Evolutionary conservation across 1,140 invertebrate species (phyloP), one percentile per base, ranked within the genome.

Genomic region (Drosophila malerkotliana): DNA sequence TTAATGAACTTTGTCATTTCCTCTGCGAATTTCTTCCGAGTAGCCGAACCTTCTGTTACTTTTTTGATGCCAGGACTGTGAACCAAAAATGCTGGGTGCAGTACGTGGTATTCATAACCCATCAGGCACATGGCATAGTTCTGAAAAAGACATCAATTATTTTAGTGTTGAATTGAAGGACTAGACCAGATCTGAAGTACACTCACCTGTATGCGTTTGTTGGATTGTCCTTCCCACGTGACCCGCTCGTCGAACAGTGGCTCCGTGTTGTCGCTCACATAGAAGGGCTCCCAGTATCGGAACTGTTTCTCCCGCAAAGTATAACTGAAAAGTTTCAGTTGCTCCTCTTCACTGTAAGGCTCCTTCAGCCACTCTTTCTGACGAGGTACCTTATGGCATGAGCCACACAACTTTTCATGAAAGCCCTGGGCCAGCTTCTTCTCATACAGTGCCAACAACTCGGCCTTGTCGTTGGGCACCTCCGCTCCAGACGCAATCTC

Each of bases 191-290:
- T 9, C 10, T 34, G 3, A 9, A 9, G 7, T 34, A 24, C 6
- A 52, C 44, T 89, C 84, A 97, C 97, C 95, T 98, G 97, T 60
- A 97, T 97, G 95, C 98, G 98, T 93, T 97, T 97, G 90, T 97
- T 96, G 79, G 96, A 96, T 92, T 96, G 96, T 21, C 96, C 96
- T 85, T 97, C 96, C 96, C 96, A 97, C 76, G 95, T 96, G 28
- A 97, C 94, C 72, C 96, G 93, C 90, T 97, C 95, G 79, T 98
- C 97, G 85, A 98, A 98, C 30, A 96, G 92, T 0, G 97, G 97
- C 75, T 98, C 97, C 12, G 93, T 92, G 90, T 97, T 95, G 1
- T 96, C 97, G 24, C 96, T 96, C 49, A 97, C 96, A 80, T 96
- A 97, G 82, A 97, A 97, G 1, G 97, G 97, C 90, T 98, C 97